These are phyloP conservation scores for Lycia hirtaria DNA, from an alignment of 2,888 invertebrate genomes.

Conservation along the genomic window DNA sequence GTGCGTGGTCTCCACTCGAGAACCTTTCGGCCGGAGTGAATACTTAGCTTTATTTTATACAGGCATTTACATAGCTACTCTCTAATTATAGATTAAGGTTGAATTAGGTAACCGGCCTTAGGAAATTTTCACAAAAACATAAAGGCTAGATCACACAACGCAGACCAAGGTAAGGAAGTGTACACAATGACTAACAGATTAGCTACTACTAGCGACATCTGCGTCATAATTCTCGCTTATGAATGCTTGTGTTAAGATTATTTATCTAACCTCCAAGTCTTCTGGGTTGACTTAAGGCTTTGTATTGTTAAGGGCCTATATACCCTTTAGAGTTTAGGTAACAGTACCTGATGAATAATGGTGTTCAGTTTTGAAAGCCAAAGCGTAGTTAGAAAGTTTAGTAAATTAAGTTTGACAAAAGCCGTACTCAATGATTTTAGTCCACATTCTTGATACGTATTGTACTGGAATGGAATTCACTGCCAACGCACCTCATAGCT, in stretches of 20 bases:
- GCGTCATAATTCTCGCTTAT: constrained; percentile 33
- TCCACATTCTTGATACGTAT: no score
- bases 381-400: no score
- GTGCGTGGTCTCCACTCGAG: no score
- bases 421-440: no score
- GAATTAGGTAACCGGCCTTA: not conserved
- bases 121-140: not conserved
- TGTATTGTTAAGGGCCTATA: constrained; percentile 2
- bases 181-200: constrained; percentile 36
- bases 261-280: constrained; percentile 30
- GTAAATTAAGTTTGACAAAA: no score
- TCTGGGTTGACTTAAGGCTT: constrained; percentile 31
- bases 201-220: constrained; percentile 22
- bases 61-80: no score
- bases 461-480: no score
- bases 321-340: constrained; percentile 15
- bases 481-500: no score
- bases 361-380: not conserved
- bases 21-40: no score
- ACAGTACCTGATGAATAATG: constrained; percentile 2
- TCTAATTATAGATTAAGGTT: no score
- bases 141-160: not conserved
- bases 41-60: no score
- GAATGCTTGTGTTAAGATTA: constrained; percentile 36
- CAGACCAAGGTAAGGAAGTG: constrained; percentile 22